A percentile compares a stretch with the other conserved stretches of the same genome.
Evolutionary conservation across 2,888 invertebrate genomes (phyloP).

Genomic region (Vanessa cardui): DNA sequence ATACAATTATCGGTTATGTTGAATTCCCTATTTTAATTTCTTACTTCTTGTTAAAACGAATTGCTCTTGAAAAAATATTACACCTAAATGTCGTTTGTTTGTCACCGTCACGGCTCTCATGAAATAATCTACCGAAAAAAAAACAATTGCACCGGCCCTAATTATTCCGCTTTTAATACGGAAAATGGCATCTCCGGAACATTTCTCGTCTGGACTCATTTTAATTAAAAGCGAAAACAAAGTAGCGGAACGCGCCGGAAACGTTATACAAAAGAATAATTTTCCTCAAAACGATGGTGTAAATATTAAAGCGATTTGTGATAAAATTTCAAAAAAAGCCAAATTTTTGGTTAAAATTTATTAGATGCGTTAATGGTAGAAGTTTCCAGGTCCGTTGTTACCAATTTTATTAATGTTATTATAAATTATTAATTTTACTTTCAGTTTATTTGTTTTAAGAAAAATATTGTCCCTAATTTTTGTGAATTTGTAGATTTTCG

Average conservation of each 20-base stretch:
- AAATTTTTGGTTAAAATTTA: slow-evolving; percentile 17
- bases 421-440: too few relatives aligned
- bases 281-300: slow-evolving; percentile 46
- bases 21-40: background rate
- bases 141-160: slow-evolving; percentile 45
- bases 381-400: too few relatives aligned
- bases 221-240: slow-evolving; percentile 77
- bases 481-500: too few relatives aligned
- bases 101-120: slow-evolving; percentile 34
- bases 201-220: slow-evolving; percentile 64
- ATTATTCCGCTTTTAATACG: slow-evolving; percentile 44
- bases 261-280: slow-evolving; percentile 50
- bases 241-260: slow-evolving; percentile 59
- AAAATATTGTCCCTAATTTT: too few relatives aligned
- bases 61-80: slow-evolving; percentile 11
- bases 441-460: too few relatives aligned
- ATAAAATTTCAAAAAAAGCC: slow-evolving; percentile 26
- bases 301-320: slow-evolving; percentile 37
- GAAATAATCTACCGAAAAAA: slow-evolving; percentile 39
- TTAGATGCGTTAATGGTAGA: too few relatives aligned
- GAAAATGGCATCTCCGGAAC: slow-evolving; percentile 46
- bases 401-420: too few relatives aligned
- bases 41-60: background rate
- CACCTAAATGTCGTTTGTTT: slow-evolving; percentile 22
- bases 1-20: too few relatives aligned